Base-by-base conservation (phyloP, 2,113 vertebrate genomes). In the Psophia crepitans region DNA sequence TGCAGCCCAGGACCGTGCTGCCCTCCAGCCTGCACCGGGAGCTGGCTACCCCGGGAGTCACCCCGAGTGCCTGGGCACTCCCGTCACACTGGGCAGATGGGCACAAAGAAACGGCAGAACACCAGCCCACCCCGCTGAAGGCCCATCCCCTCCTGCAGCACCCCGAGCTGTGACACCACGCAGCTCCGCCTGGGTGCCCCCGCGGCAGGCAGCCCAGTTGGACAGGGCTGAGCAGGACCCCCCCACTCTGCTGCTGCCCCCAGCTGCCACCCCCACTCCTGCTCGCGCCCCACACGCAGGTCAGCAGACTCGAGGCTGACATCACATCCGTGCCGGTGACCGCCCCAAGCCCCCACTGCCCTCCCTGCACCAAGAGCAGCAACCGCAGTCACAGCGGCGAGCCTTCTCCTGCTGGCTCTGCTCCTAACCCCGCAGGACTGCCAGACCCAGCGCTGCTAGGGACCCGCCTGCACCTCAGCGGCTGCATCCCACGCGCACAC, bases 81-180 rank as follows among this genome's bases (percentile, higher is more conserved):
- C 15, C 3, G 0, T 19, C 49, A 20, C 32, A 6, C 8, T 4
- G 22, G n/a, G n/a, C 1, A 46, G 17, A 15, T 1, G 3, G 2
- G 6, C 11, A 28, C 37, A 76, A 53, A 69, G 56, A 17, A 41
- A 41, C 1, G 11, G 30, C 70, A 61, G 60, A 21, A 51, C 4
- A 33, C 2, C 8, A 56, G 44, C 27, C 37, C 8, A 15, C 21
- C 46, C 56, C 4, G 0, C 22, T 15, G 48, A n/a, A n/a, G 43
- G 24, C 44, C 35, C 1, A 0, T n/a, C 66, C 44, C 14, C 35
- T 15, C 23, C 46, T 19, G 56, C 0, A 35, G 70, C 39, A 14
- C 33, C 41, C 33, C 1, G 0, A 35, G 14, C 41, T 63, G 32
- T 30, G 46, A 51, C 15, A 11, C 26, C 28, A 57, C 13, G 3